Evolutionary conservation across 1,140 invertebrate genomes (phyloP).

Genomic region (Euschistus heros): DNA sequence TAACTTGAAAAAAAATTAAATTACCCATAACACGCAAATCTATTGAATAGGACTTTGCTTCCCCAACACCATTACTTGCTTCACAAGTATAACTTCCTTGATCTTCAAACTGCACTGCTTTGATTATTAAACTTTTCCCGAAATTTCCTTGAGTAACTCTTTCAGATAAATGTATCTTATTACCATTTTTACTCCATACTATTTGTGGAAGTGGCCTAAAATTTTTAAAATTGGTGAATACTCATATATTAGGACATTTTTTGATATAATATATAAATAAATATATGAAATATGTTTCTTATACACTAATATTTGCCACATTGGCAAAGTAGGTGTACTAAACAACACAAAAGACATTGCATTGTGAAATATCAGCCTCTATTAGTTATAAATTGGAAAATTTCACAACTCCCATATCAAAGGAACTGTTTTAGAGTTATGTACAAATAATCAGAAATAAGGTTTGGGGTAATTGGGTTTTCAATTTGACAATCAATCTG

Average conservation of each 20-base stretch:
- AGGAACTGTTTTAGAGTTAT: too few relatives aligned
- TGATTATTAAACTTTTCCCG: slow-evolving; percentile 83
- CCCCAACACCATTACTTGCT: slow-evolving; percentile 79
- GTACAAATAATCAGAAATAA: too few relatives aligned
- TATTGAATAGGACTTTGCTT: slow-evolving; percentile 73
- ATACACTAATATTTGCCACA: slow-evolving; percentile 20
- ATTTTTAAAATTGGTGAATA: background rate
- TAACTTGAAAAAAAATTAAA: slow-evolving; percentile 19
- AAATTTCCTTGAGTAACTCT: slow-evolving; percentile 75
- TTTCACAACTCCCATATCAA: too few relatives aligned
- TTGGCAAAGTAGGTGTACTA: background rate
- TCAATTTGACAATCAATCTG: too few relatives aligned
- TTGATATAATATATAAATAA: too few relatives aligned
- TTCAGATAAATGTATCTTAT: slow-evolving; percentile 52
- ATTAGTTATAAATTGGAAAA: too few relatives aligned
- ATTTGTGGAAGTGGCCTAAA: slow-evolving; percentile 61
- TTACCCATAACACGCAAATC: slow-evolving; percentile 63
- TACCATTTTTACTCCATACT: slow-evolving; percentile 74
- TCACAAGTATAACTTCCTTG: slow-evolving; percentile 81
- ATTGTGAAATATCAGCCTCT: too few relatives aligned
- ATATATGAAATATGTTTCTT: background rate
- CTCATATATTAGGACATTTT: too few relatives aligned
- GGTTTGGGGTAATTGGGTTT: too few relatives aligned
- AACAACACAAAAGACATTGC: background rate
- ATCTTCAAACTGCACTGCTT: slow-evolving; percentile 73